Base-by-base conservation (phyloP, 2,888 invertebrate genomes). In the Thecophora atra region DNA sequence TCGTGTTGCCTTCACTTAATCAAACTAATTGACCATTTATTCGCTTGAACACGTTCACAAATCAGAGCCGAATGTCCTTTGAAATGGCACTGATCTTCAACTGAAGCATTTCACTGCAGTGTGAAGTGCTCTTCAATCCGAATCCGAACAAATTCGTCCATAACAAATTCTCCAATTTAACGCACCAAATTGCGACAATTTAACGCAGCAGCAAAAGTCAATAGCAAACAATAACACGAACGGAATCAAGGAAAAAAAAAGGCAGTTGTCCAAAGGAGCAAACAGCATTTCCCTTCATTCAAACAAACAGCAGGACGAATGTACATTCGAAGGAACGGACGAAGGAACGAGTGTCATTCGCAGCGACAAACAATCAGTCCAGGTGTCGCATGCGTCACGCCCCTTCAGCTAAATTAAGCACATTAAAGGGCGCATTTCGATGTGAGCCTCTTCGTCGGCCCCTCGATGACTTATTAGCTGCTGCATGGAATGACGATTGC, bases 151-250 rank as follows among this genome's bases (percentile, higher is more conserved):
- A 73, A 73, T 74, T 71, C 60, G 60, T 73, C 74, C 76, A 78
- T 82, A 80, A 80, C 84, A 78, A 85, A 85, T 84, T 78, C 76
- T 79, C 77, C 82, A 85, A 86, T 86, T 86, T 86, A 84, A 86
- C 84, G 86, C 86, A 84, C 85, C 85, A 85, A 86, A 86, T 85
- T 86, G 85, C 80, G 79, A 78, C 81, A 80, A 84, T 79, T 77
- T 75, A 74, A 64, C 71, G 70, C 62, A 70, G 60, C 52, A 26
- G n/a, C 52, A 51, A 52, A 44, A 71, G 64, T 71, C 54, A 64
- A 71, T 30, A 42, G 21, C 44, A 58, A 56, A 70, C 28, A 69
- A 51, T 3, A 47, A 47, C 47, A 47, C 15, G 8, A 47, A 3
- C 47, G 47, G 5, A 47, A n/a, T 15, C 47, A 47, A 47, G n/a